Evolutionary conservation across 2,113 vertebrate species (phyloP).

Genomic region (Oriolus oriolus): DNA sequence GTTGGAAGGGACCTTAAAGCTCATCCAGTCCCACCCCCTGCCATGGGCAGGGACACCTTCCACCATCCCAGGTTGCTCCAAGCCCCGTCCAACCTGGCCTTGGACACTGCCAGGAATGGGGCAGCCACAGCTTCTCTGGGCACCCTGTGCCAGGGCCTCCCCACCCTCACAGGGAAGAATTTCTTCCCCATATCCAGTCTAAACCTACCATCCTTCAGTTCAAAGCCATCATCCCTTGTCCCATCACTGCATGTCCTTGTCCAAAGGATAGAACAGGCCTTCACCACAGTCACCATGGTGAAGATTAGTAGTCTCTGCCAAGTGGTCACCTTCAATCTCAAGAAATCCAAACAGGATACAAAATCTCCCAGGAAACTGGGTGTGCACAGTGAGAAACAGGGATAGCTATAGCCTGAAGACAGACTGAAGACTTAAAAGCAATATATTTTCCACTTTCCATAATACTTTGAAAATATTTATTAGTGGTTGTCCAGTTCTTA

Average conservation of each 20-base stretch:
- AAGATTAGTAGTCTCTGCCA: background rate
- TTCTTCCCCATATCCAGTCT: background rate
- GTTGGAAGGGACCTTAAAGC: background rate
- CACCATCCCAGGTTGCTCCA: fast-evolving
- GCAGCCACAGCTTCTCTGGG: background rate
- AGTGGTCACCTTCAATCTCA: background rate
- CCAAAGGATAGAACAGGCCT: background rate
- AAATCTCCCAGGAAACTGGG: background rate
- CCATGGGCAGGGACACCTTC: background rate
- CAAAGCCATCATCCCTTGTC: background rate
- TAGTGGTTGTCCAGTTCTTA: background rate
- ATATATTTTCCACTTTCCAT: background rate
- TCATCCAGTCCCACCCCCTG: background rate
- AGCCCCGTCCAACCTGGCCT: fast-evolving
- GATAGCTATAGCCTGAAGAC: background rate
- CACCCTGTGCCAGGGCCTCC: background rate
- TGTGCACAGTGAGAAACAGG: background rate
- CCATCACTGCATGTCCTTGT: background rate
- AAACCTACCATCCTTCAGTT: background rate
- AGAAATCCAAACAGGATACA: background rate
- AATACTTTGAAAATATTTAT: background rate
- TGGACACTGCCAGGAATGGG: background rate
- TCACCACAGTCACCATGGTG: background rate
- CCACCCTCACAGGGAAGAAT: background rate
- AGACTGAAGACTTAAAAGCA: background rate